These are phyloP conservation scores for Anolis sagrei DNA, from an alignment of 2,113 vertebrate genomes.

Conservation along the genomic window DNA sequence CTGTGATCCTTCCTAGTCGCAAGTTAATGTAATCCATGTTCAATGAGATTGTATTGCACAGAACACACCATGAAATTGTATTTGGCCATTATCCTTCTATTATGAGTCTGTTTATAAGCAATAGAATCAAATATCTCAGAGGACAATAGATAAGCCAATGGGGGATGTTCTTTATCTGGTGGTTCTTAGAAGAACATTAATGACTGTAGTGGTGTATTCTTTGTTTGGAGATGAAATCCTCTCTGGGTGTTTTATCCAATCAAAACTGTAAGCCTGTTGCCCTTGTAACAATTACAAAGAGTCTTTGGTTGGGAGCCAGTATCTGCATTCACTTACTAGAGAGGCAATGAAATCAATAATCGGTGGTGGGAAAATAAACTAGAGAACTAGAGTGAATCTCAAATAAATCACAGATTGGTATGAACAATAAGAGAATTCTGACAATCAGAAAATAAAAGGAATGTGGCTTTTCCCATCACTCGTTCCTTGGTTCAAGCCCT, in stretches of 20 bases:
- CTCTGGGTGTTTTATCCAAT: conserved; percentile 8
- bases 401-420: neutral
- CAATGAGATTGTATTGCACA: conserved; percentile 13
- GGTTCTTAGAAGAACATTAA: conserved; percentile 2
- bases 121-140: conserved; percentile 51
- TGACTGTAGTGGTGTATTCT: neutral
- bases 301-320: neutral
- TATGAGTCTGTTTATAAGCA: conserved; percentile 43
- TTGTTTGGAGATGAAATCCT: conserved; percentile 18
- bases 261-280: neutral
- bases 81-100: conserved; percentile 56
- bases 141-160: conserved; percentile 50
- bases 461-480: neutral
- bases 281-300: conserved; percentile 12
- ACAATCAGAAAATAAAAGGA: neutral
- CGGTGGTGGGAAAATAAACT: neutral
- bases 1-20: conserved; percentile 11
- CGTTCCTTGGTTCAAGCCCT: neutral
- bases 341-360: neutral
- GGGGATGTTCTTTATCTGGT: neutral
- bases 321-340: neutral
- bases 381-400: neutral
- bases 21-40: conserved; percentile 40
- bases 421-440: neutral
- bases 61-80: conserved; percentile 33